These are phyloP conservation scores for Chloebia gouldiae DNA, from an alignment of 2,113 vertebrate species.

Conservation along the genomic window DNA sequence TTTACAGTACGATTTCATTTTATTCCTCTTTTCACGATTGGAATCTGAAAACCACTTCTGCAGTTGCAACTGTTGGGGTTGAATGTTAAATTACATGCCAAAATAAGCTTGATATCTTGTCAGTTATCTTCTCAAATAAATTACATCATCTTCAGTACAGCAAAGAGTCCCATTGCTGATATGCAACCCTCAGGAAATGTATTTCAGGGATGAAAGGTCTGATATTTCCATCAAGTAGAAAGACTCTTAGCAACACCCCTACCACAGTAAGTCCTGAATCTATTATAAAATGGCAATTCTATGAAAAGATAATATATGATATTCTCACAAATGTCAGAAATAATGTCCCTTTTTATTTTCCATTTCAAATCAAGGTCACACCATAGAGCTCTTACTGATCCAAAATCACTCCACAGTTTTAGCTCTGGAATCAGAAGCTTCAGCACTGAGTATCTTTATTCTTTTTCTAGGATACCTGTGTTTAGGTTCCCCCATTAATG, in stretches of 20 bases:
- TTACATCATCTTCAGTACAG: slow-evolving; percentile 36
- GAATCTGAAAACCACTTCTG: neutral
- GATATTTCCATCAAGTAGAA: slow-evolving; percentile 29
- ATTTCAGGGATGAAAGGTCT: slow-evolving; percentile 24
- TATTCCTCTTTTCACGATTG: neutral
- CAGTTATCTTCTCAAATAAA: slow-evolving; percentile 45
- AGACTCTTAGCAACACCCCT: neutral
- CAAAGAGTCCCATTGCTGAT: neutral
- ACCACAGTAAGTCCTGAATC: neutral
- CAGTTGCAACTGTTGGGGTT: neutral
- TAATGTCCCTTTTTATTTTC: neutral
- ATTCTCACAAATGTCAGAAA: neutral
- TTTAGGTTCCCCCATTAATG: neutral
- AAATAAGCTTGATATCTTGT: slow-evolving; percentile 28
- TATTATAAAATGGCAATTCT: neutral
- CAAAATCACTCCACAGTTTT: neutral
- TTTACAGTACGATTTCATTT: neutral
- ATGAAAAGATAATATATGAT: neutral
- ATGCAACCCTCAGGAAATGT: neutral
- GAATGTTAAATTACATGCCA: slow-evolving; percentile 56
- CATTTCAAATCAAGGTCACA: neutral
- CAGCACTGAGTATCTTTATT: neutral
- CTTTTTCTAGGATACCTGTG: neutral
- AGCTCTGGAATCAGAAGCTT: neutral
- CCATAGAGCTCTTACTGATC: neutral